A percentile compares a stretch with the other conserved stretches of the same genome.
Evolutionary conservation across 1,140 invertebrate genomes (phyloP).

Genomic region (Eufriesea mexicana): DNA sequence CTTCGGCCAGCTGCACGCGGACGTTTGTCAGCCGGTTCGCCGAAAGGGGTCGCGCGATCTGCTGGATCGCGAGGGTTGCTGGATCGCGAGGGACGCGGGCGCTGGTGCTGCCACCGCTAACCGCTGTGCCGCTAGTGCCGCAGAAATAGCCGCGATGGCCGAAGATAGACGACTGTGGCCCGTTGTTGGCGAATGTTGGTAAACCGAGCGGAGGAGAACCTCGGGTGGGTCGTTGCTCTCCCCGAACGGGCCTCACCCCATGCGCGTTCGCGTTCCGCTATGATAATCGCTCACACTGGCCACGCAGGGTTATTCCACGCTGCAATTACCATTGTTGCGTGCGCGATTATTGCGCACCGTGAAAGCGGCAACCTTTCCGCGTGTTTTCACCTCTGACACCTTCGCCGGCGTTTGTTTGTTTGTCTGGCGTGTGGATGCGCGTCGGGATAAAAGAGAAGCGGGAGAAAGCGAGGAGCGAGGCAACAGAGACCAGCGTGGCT

Average conservation of each 20-base stretch:
- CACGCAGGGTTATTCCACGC: not conserved
- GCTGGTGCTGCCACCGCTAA: too few relatives aligned
- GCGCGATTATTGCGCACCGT: not conserved
- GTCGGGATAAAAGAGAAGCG: not conserved
- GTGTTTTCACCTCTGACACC: conserved; percentile 19
- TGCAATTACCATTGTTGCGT: conserved; percentile 10
- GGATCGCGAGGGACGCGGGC: too few relatives aligned
- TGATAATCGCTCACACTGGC: not conserved
- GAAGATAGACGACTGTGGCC: conserved; percentile 57
- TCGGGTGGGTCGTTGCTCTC: conserved; percentile 61
- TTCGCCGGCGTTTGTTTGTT: conserved; percentile 10
- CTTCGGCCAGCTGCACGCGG: not conserved
- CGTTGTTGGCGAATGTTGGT: conserved; percentile 59
- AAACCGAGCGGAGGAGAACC: conserved; percentile 43
- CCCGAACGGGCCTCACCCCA: not conserved
- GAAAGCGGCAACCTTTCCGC: not conserved
- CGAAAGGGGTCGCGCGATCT: too few relatives aligned
- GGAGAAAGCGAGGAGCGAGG: not conserved
- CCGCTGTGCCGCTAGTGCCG: conserved; percentile 13
- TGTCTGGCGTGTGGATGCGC: not conserved
- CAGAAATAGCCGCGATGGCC: conserved; percentile 55
- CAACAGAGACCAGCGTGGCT: not conserved
- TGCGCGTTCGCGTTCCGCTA: conserved; percentile 20
- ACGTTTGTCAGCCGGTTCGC: too few relatives aligned
- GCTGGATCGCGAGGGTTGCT: too few relatives aligned